phyloP scores from a whole-genome alignment of 1,140 invertebrate species.

The Apis cerana region DNA sequence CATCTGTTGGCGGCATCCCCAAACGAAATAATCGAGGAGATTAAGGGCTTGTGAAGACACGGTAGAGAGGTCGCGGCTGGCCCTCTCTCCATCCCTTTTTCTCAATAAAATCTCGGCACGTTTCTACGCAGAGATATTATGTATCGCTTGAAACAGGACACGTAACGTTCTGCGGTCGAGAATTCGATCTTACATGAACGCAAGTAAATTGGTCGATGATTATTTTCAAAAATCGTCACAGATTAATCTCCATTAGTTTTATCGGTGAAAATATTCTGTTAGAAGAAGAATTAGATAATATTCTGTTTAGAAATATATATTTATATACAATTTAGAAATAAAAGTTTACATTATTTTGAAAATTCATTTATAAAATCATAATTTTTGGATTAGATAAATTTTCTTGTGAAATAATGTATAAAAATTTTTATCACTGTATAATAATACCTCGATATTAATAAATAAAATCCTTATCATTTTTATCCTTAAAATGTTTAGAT shows the following conservation, averaged over 20 bases:
- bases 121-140: conserved; percentile 46
- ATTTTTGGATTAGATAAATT: no score
- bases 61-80: conserved; percentile 30
- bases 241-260: background rate
- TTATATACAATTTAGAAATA: no score
- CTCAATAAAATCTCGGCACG: conserved; percentile 59
- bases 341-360: no score
- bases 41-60: conserved; percentile 53
- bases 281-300: background rate
- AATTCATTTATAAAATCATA: no score
- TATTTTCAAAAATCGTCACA: background rate
- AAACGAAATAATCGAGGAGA: conserved; percentile 67
- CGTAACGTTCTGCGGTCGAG: conserved; percentile 24
- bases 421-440: no score
- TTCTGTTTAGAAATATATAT: no score
- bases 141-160: background rate
- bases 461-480: no score
- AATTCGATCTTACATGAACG: conserved; percentile 48
- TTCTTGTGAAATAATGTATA: no score
- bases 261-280: background rate
- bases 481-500: no score
- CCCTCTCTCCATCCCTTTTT: conserved; percentile 16
- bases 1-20: conserved; percentile 68
- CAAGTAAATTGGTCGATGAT: conserved; percentile 20
- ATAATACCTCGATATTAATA: no score